Evolutionary conservation across 2,113 vertebrate species (phyloP), one percentile per base, ranked within the genome.

Genomic region (Pterocles gutturalis): DNA sequence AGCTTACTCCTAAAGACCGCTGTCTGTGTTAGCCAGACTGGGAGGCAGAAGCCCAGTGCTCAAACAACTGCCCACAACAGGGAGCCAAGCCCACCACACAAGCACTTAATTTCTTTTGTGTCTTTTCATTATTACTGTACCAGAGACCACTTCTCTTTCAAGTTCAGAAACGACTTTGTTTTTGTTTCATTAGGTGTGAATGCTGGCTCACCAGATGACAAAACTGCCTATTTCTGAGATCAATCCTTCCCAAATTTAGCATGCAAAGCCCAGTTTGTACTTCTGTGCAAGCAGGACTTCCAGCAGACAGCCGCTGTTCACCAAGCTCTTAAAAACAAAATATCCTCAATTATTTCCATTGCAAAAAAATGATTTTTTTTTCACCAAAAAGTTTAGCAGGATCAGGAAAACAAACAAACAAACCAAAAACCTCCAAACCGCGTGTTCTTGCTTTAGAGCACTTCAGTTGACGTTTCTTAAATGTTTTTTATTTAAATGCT

Each of bases 371-470:
- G 24, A 33, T 21, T 12, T 46, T 38, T 46, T 38, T 82, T 73
- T 71, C 69, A 70, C 25, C 22, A 36, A 83, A 77, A 77, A 3
- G 17, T 51, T 62, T 87, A 83, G 62, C 2, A 57, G 26, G 55
- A 77, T 2, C 9, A 41, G 26, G 19, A 17, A 8, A 24, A 55
- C 26, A 21, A 7, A 7, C 16, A 53, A 53, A 10, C 48, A 41
- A 43, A 24, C 19, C 46, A 22, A 78, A 80, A 2, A 0, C 0
- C 13, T 8, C 9, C 2, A 3, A 26, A 22, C 34, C 57, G 17
- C 29, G 38, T 11, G 22, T 18, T 87, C 8, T 57, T 83, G 24
- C 60, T 55, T 71, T 71, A 45, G 7, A 92, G 29, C 19, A 29
- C 29, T 60, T 17, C 54, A 65, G 36, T 0, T 53, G 29, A 17